Evolutionary conservation across 2,113 vertebrate species (phyloP).

Genomic region (Proteles cristata): DNA sequence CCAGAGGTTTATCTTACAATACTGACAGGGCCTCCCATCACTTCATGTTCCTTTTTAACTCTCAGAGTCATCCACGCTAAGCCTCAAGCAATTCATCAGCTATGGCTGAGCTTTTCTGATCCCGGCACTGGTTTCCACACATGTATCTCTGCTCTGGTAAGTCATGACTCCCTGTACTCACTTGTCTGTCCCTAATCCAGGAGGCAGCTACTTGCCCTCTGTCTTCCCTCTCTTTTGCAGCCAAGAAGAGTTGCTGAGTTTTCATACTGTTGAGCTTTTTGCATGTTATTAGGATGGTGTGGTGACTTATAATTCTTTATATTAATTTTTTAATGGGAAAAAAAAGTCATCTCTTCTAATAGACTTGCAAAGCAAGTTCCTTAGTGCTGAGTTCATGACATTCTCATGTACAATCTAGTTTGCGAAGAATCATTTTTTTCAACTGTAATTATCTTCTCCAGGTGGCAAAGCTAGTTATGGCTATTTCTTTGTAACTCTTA

Average conservation of each 20-base stretch:
- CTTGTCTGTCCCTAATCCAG: background rate
- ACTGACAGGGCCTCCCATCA: background rate
- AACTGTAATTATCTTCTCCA: conserved; percentile 51
- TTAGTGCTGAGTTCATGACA: conserved; percentile 15
- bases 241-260: background rate
- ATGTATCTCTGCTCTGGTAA: background rate
- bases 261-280: background rate
- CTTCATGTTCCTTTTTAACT: background rate
- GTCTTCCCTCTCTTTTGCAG: background rate
- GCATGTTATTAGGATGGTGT: background rate
- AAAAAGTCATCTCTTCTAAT: conserved; percentile 14
- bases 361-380: background rate
- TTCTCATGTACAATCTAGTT: conserved; percentile 22
- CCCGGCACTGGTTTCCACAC: background rate
- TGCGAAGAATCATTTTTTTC: conserved; percentile 34
- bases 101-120: background rate
- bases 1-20: background rate
- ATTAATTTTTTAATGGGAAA: conserved; percentile 32
- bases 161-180: background rate
- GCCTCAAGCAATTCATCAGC: background rate
- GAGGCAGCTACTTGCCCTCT: background rate
- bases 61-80: background rate
- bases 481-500: background rate
- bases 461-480: background rate
- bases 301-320: background rate